A percentile compares a stretch with the other conserved stretches of the same genome.
Evolutionary conservation across 2,113 vertebrate genomes (phyloP).

Genomic region (Trichechus manatus): DNA sequence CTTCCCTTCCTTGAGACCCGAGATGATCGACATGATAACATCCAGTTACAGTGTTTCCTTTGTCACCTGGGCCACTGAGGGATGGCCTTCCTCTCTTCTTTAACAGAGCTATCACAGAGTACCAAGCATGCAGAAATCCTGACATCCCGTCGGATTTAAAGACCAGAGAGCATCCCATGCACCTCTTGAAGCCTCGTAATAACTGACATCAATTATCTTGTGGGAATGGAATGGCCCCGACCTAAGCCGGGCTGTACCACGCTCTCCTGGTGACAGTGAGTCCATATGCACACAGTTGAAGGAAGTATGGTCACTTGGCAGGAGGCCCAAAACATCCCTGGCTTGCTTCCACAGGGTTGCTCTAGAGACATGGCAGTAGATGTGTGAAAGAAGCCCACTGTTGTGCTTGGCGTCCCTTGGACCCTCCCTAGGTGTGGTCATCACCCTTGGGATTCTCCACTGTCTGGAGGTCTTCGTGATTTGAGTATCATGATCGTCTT

Average conservation of each 20-base stretch:
- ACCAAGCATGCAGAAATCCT: background rate
- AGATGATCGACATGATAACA: background rate
- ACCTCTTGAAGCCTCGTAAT: background rate
- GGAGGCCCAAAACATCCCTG: background rate
- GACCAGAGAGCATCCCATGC: background rate
- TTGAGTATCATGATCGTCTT: background rate
- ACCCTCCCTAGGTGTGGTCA: background rate
- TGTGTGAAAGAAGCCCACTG: background rate
- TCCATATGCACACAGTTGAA: constrained; percentile 56
- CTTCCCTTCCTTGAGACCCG: background rate
- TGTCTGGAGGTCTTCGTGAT: background rate
- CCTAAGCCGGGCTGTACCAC: background rate
- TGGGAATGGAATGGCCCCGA: constrained; percentile 30
- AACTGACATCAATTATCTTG: background rate
- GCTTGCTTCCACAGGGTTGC: constrained; percentile 17
- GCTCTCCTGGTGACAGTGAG: constrained; percentile 28
- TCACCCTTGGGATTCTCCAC: fast-evolving
- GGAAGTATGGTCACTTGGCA: constrained; percentile 39
- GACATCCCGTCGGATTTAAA: background rate
- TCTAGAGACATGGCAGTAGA: background rate
- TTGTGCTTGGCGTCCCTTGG: background rate
- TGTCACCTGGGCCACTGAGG: background rate
- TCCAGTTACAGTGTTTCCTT: background rate
- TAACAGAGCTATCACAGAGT: background rate
- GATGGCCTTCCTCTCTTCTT: constrained; percentile 10